A percentile compares a stretch with the other conserved stretches of the same genome.
Conservation (phyloP, 2,113 vertebrate species). For the Dipodomys spectabilis region DNA sequence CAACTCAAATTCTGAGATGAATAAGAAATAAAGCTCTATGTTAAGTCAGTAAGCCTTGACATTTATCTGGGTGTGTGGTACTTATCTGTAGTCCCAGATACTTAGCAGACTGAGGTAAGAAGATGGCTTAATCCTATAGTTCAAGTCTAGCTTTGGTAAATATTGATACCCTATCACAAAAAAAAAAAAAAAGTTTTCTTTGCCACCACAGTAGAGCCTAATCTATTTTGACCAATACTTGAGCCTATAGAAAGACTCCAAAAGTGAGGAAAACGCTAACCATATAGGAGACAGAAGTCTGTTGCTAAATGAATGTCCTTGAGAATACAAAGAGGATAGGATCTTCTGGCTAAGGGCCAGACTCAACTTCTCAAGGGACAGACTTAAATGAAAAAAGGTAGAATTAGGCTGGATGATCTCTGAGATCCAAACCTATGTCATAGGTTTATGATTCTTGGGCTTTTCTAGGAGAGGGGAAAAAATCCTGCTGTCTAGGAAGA, state of each 20-base stretch:
- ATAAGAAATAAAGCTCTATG: background rate
- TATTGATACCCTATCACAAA: background rate
- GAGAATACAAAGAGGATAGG: background rate
- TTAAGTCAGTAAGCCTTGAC: conserved; percentile 32
- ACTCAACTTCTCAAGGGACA: background rate
- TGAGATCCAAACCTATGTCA: background rate
- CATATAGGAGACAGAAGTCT: background rate
- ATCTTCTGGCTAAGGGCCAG: background rate
- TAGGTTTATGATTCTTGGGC: background rate
- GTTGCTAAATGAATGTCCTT: background rate
- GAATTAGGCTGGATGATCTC: background rate
- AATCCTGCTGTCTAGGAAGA: too few relatives aligned
- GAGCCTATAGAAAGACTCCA: conserved; percentile 5
- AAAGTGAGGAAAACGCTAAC: background rate
- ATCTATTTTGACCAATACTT: conserved; percentile 20
- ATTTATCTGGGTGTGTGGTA: background rate
- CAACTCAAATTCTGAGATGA: background rate
- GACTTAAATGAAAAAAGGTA: background rate
- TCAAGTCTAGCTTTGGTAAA: background rate
- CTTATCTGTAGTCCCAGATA: background rate
- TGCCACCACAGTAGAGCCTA: conserved; percentile 39
- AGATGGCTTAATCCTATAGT: background rate
- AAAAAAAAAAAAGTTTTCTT: background rate
- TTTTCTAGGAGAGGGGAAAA: background rate
- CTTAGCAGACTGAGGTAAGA: background rate